Conservation (phyloP, 2,888 invertebrate species). For the Piscicola geometra region DNA sequence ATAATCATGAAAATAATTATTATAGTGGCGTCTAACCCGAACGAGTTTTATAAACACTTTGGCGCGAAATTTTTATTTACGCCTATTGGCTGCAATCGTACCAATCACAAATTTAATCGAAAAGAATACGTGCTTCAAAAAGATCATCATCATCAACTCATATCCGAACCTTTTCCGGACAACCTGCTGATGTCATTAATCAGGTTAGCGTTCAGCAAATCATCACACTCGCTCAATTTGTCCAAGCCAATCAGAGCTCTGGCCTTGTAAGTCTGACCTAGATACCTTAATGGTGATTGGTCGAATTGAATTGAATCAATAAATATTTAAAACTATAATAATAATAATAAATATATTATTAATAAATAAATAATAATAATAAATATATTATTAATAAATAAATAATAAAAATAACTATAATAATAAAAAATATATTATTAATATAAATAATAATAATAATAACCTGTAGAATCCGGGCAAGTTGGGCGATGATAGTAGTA, state of each 20-base stretch:
- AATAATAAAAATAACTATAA: background rate
- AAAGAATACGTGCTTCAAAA: no score
- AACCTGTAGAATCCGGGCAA: constrained; percentile 69
- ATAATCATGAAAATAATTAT: no score
- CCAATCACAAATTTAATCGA: background rate
- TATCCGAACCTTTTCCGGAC: background rate
- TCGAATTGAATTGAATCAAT: background rate
- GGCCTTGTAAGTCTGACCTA: constrained; percentile 82
- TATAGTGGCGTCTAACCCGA: no score
- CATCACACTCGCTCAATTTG: constrained; percentile 74
- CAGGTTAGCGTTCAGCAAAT: constrained; percentile 66
- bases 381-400: background rate
- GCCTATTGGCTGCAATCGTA: background rate
- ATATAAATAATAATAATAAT: no score
- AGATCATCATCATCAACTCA: no score
- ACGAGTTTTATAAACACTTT: constrained; percentile 59
- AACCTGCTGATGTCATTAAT: constrained; percentile 48
- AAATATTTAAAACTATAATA: background rate
- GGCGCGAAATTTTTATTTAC: background rate
- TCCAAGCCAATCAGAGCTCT: constrained; percentile 77
- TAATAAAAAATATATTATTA: no score
- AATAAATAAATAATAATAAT: background rate
- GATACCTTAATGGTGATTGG: constrained; percentile 54
- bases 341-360: background rate
- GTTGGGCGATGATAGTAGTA: constrained; percentile 68